phyloP scores from a whole-genome alignment of 1,140 invertebrate genomes.

The Drosophila teissieri region DNA sequence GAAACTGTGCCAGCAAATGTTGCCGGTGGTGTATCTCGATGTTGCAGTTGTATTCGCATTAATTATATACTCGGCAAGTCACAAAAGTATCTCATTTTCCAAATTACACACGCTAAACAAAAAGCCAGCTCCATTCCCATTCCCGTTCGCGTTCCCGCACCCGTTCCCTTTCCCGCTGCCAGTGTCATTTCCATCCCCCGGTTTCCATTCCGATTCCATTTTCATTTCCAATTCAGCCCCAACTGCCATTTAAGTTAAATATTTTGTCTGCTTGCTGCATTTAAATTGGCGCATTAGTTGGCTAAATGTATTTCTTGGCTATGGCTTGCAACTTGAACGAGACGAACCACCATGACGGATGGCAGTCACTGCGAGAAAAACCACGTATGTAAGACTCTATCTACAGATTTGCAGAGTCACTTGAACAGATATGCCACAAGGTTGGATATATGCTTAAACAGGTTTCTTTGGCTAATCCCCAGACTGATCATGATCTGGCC shows the following conservation, averaged over 20 bases:
- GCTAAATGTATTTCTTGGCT: conserved; percentile 71
- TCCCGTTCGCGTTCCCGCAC: conserved; percentile 7
- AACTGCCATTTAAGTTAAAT: conserved; percentile 78
- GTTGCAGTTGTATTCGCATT: conserved; percentile 62
- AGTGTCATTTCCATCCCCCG: conserved; percentile 17
- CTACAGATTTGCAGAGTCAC: background rate
- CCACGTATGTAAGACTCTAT: background rate
- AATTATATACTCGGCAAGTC: conserved; percentile 71
- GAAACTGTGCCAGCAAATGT: conserved; percentile 64
- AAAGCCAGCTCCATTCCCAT: conserved; percentile 34
- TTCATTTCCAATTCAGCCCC: conserved; percentile 57
- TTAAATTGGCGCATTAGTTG: conserved; percentile 78
- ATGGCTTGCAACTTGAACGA: conserved; percentile 50
- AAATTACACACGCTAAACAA: conserved; percentile 64
- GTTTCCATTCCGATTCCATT: conserved; percentile 38
- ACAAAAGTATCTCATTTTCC: conserved; percentile 79
- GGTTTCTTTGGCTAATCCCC: conserved; percentile 18
- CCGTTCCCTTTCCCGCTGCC: background rate
- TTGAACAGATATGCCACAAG: no score
- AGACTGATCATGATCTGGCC: conserved; percentile 15
- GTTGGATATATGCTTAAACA: background rate
- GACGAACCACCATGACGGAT: conserved; percentile 64
- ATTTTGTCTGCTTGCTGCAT: conserved; percentile 78
- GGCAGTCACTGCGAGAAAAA: conserved; percentile 39
- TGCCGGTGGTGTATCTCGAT: conserved; percentile 16